phyloP scores from a whole-genome alignment of 2,113 vertebrate species.

The Coptodon rendalli region DNA sequence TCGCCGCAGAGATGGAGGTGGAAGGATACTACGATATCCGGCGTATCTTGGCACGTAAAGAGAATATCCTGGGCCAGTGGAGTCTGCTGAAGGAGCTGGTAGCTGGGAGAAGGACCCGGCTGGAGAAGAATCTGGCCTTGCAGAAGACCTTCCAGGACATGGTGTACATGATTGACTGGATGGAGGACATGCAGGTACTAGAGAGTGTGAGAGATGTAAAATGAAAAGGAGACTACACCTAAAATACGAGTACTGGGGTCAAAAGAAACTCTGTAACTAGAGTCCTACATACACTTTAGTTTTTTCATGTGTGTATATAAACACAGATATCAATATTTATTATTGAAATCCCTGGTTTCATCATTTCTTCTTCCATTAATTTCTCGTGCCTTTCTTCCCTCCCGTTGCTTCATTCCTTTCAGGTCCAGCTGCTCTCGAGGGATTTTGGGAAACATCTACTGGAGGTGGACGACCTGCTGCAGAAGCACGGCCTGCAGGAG shows the following conservation, averaged over 20 bases:
- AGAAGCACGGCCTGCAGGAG: slow-evolving; percentile 89
- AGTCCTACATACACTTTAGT: not conserved
- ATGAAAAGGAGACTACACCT: not conserved
- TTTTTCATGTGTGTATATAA: not conserved
- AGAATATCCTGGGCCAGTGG: slow-evolving; percentile 93
- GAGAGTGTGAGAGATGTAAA: not conserved
- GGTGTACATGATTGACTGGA: slow-evolving; percentile 99
- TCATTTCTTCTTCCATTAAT: not conserved
- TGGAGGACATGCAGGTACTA: slow-evolving; percentile 92
- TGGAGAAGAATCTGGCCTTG: slow-evolving; percentile 88
- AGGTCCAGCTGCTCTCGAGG: slow-evolving; percentile 84
- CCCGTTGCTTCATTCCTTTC: not conserved
- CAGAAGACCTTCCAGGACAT: slow-evolving; percentile 97
- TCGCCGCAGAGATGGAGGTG: slow-evolving; percentile 81
- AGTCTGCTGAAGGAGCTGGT: slow-evolving; percentile 84
- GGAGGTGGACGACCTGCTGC: slow-evolving; percentile 90
- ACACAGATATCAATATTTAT: not conserved
- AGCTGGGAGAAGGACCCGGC: slow-evolving; percentile 75
- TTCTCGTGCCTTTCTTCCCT: not conserved
- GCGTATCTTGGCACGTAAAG: slow-evolving; percentile 83
- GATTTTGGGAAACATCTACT: slow-evolving; percentile 91
- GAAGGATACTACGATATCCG: slow-evolving; percentile 87
- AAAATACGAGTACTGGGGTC: not conserved
- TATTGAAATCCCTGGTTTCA: not conserved
- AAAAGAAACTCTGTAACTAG: not conserved